A percentile compares a stretch with the other conserved stretches of the same genome.
These are phyloP conservation scores for Lasioglossum leucozonium DNA, from an alignment of 2,888 invertebrate genomes.

Conservation along the genomic window DNA sequence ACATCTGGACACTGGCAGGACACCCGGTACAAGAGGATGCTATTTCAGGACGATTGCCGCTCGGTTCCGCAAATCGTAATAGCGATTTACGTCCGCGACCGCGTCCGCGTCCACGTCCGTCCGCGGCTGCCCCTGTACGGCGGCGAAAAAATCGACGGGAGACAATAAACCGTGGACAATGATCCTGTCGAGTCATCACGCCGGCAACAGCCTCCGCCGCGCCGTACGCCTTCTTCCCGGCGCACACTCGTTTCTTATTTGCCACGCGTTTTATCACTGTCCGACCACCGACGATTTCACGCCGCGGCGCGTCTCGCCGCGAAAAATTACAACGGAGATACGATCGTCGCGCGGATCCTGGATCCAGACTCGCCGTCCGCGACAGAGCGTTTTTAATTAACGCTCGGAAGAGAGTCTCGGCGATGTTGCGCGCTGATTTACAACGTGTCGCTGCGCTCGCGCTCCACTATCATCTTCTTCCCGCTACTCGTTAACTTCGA, in stretches of 20 bases:
- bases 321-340: background rate
- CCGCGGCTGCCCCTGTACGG: constrained; percentile 45
- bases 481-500: background rate
- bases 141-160: constrained; percentile 53
- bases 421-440: constrained; percentile 9
- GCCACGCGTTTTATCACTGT: constrained; percentile 6
- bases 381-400: constrained; percentile 15
- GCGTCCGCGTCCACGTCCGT: constrained; percentile 52
- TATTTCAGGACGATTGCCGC: background rate
- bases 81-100: constrained; percentile 48
- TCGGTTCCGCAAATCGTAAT: constrained; percentile 9
- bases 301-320: too few relatives aligned
- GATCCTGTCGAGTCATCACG: constrained; percentile 67
- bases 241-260: constrained; percentile 64
- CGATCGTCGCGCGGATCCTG: background rate
- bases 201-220: constrained; percentile 51
- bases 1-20: background rate
- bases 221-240: constrained; percentile 40
- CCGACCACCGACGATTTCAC: constrained; percentile 5
- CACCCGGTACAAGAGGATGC: background rate
- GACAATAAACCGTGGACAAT: constrained; percentile 68
- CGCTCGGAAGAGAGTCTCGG: background rate
- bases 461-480: background rate
- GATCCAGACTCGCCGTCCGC: background rate
- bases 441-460: constrained; percentile 17